phyloP scores from a whole-genome alignment of 2,888 invertebrate genomes.

The Heteromyza rotundicornis region DNA sequence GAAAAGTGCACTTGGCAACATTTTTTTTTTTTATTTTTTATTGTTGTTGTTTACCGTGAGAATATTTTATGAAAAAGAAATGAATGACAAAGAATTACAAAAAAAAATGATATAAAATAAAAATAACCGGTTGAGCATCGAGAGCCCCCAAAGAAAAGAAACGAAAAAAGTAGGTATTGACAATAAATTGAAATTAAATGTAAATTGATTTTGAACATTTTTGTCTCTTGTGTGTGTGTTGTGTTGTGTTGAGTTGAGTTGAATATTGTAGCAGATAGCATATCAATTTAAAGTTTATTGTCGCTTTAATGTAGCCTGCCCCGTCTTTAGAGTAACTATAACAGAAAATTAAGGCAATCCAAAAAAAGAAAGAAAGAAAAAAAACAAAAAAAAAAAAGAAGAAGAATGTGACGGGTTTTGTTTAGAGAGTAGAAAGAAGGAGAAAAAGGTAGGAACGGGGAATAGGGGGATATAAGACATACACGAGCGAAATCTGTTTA shows the following conservation, averaged over 20 bases:
- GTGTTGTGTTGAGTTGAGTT: background rate
- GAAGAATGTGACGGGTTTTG: too few relatives aligned
- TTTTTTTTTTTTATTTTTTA: background rate
- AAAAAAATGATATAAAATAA: background rate
- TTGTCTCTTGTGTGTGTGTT: background rate
- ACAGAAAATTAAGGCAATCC: background rate
- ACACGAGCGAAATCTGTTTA: background rate
- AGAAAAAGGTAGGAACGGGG: too few relatives aligned
- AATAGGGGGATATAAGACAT: too few relatives aligned
- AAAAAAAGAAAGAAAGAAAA: background rate
- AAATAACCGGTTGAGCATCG: too few relatives aligned
- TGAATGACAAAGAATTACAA: background rate
- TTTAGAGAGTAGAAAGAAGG: too few relatives aligned
- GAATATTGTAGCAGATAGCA: background rate
- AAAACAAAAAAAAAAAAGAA: background rate
- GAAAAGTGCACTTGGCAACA: background rate
- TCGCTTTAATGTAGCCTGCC: background rate
- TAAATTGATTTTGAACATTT: background rate
- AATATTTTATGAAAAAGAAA: background rate
- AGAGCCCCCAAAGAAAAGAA: background rate
- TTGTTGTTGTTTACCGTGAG: background rate
- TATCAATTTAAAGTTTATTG: conserved; percentile 6
- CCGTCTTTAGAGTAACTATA: background rate
- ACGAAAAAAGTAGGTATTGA: too few relatives aligned
- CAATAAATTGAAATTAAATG: conserved; percentile 5